phyloP scores from a whole-genome alignment of 2,113 vertebrate genomes.

The Istiophorus platypterus region DNA sequence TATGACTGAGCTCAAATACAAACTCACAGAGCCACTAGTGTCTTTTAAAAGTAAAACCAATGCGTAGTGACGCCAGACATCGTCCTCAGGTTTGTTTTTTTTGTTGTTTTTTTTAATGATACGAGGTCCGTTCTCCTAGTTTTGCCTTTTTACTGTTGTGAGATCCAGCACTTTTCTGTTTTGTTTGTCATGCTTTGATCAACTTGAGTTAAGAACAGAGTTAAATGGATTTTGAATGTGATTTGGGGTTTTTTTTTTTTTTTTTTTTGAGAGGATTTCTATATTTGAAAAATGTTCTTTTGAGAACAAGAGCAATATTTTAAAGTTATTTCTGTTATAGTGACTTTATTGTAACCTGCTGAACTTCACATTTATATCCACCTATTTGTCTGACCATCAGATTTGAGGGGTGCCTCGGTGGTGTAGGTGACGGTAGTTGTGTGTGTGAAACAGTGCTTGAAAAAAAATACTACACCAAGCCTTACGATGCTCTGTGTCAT shows the following conservation, averaged over 20 bases:
- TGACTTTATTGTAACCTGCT: too few species aligned
- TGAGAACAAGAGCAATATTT: background rate
- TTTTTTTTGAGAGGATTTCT: background rate
- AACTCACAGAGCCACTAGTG: background rate
- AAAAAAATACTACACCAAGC: background rate
- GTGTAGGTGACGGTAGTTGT: too few species aligned
- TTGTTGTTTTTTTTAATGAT: too few species aligned
- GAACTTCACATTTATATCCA: too few species aligned
- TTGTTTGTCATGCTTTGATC: too few species aligned
- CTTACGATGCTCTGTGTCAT: background rate
- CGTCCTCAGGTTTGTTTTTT: too few species aligned
- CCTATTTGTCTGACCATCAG: background rate
- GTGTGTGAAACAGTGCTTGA: too few species aligned
- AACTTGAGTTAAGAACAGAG: background rate
- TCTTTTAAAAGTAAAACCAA: background rate
- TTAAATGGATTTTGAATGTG: background rate
- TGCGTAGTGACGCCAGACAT: background rate
- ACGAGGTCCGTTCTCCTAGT: background rate
- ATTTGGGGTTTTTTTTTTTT: too few species aligned
- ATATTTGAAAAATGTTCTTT: background rate
- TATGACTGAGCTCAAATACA: background rate
- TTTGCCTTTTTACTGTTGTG: background rate
- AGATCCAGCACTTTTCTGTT: too few species aligned
- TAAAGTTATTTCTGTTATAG: too few species aligned
- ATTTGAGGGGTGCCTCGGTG: background rate